Evolutionary conservation across 2,888 invertebrate species (phyloP).

Genomic region (Acrobasis suavella): DNA sequence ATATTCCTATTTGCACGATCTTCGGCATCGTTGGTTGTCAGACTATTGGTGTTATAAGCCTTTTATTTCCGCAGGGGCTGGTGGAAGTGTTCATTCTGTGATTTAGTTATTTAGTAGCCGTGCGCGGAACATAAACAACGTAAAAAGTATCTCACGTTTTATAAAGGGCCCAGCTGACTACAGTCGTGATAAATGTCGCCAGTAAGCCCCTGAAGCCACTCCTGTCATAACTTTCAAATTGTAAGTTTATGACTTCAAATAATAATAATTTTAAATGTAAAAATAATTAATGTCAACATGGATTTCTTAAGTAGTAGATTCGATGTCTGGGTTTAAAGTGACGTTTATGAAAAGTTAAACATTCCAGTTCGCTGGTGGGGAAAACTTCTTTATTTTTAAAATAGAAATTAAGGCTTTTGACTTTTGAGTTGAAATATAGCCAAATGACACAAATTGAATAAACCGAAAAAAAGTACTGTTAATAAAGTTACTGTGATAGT

Average conservation of each 20-base stretch:
- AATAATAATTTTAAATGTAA: slow-evolving; percentile 10
- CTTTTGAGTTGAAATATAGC: no score
- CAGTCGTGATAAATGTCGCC: slow-evolving; percentile 8
- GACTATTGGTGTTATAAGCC: no score
- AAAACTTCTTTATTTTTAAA: no score
- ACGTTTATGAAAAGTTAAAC: neutral
- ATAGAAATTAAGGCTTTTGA: no score
- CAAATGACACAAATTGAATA: no score
- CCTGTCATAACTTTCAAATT: slow-evolving; percentile 16
- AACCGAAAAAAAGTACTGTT: no score
- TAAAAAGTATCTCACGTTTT: slow-evolving; percentile 13
- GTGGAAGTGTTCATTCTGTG: neutral
- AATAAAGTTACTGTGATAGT: no score
- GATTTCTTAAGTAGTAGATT: neutral
- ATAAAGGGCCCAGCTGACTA: neutral
- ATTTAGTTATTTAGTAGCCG: slow-evolving; percentile 23
- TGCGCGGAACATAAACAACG: neutral
- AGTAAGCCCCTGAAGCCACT: slow-evolving; percentile 12
- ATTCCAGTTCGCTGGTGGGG: no score
- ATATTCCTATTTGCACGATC: no score
- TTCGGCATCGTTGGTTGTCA: no score
- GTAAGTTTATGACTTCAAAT: slow-evolving; percentile 3
- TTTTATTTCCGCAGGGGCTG: neutral
- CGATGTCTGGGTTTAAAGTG: neutral
- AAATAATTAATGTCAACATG: slow-evolving; percentile 5